Evolutionary conservation across 2,113 vertebrate species (phyloP).

Genomic region (Burhinus bistriatus): DNA sequence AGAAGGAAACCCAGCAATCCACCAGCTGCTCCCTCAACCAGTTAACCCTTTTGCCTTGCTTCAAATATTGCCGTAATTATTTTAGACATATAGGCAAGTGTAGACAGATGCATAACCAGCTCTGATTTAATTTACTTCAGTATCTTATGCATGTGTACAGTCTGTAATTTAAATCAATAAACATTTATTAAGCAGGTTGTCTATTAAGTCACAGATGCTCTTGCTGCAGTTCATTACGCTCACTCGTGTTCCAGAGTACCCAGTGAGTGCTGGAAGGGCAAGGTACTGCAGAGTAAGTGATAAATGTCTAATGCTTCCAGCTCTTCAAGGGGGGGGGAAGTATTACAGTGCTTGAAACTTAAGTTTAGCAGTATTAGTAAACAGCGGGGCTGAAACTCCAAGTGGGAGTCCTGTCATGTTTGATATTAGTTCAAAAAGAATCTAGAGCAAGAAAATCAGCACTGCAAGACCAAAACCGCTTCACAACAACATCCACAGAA

Average conservation of each 20-base stretch:
- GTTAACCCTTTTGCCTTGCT: not conserved
- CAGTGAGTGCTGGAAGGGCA: not conserved
- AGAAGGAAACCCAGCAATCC: not conserved
- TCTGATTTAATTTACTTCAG: conserved; percentile 12
- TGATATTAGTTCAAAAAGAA: not conserved
- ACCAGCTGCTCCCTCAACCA: not conserved
- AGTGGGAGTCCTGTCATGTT: not conserved
- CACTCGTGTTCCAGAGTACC: not conserved
- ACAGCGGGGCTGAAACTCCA: not conserved
- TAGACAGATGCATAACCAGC: not conserved
- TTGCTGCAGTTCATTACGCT: not conserved
- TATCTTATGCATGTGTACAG: not conserved
- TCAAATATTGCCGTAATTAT: not conserved
- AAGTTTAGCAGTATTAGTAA: not conserved
- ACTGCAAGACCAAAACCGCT: not conserved
- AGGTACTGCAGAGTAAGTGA: not conserved
- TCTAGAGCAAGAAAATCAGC: not conserved
- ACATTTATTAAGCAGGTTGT: conserved; percentile 22
- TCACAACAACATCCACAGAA: not conserved
- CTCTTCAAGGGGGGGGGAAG: not conserved
- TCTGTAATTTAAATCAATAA: conserved; percentile 50
- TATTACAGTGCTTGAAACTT: not conserved
- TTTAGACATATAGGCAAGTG: not conserved
- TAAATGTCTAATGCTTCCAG: not conserved
- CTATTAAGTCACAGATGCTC: not conserved